Conservation (phyloP, 2,888 invertebrate genomes). For the Rhamphomyia laevipes region DNA sequence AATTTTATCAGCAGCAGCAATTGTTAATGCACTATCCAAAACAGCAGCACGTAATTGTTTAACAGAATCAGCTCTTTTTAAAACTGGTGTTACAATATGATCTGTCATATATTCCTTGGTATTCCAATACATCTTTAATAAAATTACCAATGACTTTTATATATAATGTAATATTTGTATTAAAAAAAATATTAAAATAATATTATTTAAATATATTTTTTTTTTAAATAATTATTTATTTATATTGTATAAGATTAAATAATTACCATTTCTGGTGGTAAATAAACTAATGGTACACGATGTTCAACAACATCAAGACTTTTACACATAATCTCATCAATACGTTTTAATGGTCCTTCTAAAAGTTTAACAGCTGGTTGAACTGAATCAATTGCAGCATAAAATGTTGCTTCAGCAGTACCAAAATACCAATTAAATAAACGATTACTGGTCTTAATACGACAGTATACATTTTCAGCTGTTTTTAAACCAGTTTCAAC, state of each 20-base stretch:
- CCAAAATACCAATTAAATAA: constrained; percentile 64
- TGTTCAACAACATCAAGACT: constrained; percentile 78
- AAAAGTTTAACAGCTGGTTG: constrained; percentile 61
- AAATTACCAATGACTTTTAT: constrained; percentile 21
- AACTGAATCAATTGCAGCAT: constrained; percentile 59
- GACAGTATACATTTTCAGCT: constrained; percentile 61
- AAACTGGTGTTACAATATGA: constrained; percentile 52
- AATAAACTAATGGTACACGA: constrained; percentile 65
- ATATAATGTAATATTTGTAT: constrained; percentile 12
- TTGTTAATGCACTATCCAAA: constrained; percentile 57
- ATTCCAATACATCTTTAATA: constrained; percentile 60
- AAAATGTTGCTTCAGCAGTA: constrained; percentile 62
- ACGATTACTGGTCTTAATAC: constrained; percentile 63
- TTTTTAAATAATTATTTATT: constrained; percentile 1
- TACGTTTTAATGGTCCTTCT: constrained; percentile 56
- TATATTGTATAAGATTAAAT: not conserved
- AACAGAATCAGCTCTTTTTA: constrained; percentile 72
- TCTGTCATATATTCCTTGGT: constrained; percentile 64
- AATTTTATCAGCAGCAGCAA: constrained; percentile 59
- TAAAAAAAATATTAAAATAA: not conserved
- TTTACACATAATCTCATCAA: constrained; percentile 68
- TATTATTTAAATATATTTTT: constrained; percentile 5
- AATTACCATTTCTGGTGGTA: constrained; percentile 75
- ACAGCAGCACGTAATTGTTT: constrained; percentile 63
- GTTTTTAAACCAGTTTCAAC: constrained; percentile 67